These are phyloP conservation scores for Adineta ricciae DNA, from an alignment of 2,888 invertebrate species.

Conservation along the genomic window DNA sequence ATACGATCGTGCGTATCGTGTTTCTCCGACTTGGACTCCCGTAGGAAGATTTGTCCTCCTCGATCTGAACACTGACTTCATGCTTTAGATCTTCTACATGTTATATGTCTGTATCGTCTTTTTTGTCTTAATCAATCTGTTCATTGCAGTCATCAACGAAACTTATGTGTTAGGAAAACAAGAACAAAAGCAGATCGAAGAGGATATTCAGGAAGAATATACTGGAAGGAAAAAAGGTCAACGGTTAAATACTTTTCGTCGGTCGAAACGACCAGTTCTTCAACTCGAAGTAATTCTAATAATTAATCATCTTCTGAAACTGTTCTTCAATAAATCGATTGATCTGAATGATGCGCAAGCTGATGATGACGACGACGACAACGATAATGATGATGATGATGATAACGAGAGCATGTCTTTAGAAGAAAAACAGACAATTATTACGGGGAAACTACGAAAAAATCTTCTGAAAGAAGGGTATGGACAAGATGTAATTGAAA, in stretches of 20 bases:
- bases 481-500: not conserved
- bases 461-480: not conserved
- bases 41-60: too few relatives aligned
- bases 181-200: not conserved
- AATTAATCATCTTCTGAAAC: too few relatives aligned
- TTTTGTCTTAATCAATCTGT: not conserved
- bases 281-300: too few relatives aligned
- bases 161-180: not conserved
- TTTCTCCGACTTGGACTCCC: conserved; percentile 4
- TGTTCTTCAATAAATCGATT: not conserved
- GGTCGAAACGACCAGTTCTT: not conserved
- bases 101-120: conserved; percentile 2
- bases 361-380: not conserved
- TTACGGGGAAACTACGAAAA: not conserved
- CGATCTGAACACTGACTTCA: too few relatives aligned
- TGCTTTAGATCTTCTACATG: not conserved
- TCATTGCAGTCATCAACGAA: not conserved
- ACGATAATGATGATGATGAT: too few relatives aligned
- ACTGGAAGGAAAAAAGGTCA: too few relatives aligned
- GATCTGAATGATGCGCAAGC: too few relatives aligned
- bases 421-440: not conserved
- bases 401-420: not conserved
- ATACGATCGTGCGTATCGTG: conserved; percentile 13
- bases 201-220: not conserved
- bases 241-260: too few relatives aligned